Evolutionary conservation across 2,888 invertebrate genomes (phyloP), one percentile per base, ranked within the genome.

Genomic region (Ornithoptera alexandrae): DNA sequence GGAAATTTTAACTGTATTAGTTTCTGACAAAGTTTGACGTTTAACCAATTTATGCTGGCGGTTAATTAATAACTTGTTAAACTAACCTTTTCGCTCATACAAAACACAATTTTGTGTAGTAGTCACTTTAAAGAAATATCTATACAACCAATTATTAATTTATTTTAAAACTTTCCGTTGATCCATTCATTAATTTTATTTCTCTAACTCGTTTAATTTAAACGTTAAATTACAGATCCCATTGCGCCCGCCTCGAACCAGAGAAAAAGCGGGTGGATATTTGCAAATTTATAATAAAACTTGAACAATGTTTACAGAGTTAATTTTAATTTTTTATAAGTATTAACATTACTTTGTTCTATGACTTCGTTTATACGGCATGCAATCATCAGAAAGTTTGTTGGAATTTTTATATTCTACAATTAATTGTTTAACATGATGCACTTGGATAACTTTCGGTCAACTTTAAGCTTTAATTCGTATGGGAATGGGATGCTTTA

Each of bases 141-240:
- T 12, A 46, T 8, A 15, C 15, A 46, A 46, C 10, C 46, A 46
- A 0, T 46, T 20, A 15, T 81, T 77, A 79, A 78, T 82, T 81
- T 84, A 78, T 84, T 82, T 86, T 85, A 42, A 56, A 46, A 57
- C 53, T 46, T n/a, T 67, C 30, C 57, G 62, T 39, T 62, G 12
- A 86, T 83, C 81, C 81, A 82, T 83, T 82, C 82, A 83, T 85
- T 84, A 84, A 87, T 85, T 86, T 83, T 83, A 85, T 87, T 87
- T 85, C 83, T 85, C 81, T 84, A 84, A 85, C 85, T 85, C 83
- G 81, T 86, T 86, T 85, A 84, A 85, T 84, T 85, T 83, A 78
- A 79, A 81, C 82, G 79, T 81, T 83, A 81, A 84, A 87, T 84
- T 81, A 83, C 83, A 83, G 81, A 78, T 81, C 76, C 77, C 81